Evolutionary conservation across 2,888 invertebrate genomes (phyloP), one percentile per base, ranked within the genome.

Genomic region (Phengaris arion): DNA sequence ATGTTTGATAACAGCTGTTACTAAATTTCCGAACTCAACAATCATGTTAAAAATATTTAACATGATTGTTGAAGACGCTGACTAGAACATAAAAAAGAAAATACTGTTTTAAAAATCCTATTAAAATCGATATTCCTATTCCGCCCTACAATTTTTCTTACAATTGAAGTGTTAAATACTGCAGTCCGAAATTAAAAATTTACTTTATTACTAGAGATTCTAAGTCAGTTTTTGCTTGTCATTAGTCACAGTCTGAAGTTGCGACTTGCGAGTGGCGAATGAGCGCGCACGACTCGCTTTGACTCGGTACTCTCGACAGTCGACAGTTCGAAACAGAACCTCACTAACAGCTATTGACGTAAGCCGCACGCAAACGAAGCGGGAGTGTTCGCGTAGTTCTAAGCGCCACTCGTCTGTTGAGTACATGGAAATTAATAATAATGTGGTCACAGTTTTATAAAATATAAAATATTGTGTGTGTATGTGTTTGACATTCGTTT

Each of bases 401-500:
- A 77, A 80, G 81, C 81, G 81, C 79, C 80, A 79, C 78, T 79
- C 79, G 80, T 81, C 78, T 76, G 86, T 86, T 87, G 89, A 89
- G 86, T 89, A 89, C 89, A 86, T 85, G 86, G 85, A 79, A 80
- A 84, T 35, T 83, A 82, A 82, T 64, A 84, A 85, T 87, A 54
- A 72, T 83, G 86, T 86, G 86, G 85, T 83, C 82, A 82, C 82
- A 81, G 83, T 83, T 83, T 82, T 80, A 83, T 81, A 83, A 81
- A 78, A 84, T 83, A 51, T 76, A 84, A 86, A 85, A 88, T 85
- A 85, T 82, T 87, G 87, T 88, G 88, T 81, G 81, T 80, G 83
- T 35, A 35, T 84, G 79, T 77, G 80, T 64, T 64, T 64, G 79
- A 80, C 79, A 80, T 79, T 80, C 80, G 74, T 74, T 8, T 79